These are phyloP conservation scores for Otis tarda DNA, from an alignment of 2,113 vertebrate genomes.

Conservation along the genomic window DNA sequence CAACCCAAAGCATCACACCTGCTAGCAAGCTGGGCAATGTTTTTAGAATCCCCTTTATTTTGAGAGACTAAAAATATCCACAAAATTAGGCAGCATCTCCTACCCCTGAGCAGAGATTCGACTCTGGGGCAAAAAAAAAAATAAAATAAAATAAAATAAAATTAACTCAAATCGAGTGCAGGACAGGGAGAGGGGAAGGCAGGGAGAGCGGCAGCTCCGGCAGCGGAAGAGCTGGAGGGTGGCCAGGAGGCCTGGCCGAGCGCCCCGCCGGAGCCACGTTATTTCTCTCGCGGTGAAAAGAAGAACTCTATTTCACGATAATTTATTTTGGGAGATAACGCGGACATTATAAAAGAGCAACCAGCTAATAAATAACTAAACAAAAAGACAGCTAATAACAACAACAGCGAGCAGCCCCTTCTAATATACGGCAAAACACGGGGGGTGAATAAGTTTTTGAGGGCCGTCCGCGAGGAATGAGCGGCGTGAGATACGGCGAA, in stretches of 20 bases:
- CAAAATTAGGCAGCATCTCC: slow-evolving; percentile 56
- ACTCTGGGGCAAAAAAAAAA: not conserved
- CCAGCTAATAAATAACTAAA: slow-evolving; percentile 69
- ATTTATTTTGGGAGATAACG: slow-evolving; percentile 75
- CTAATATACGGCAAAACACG: slow-evolving; percentile 34
- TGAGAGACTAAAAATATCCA: slow-evolving; percentile 49
- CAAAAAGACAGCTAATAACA: slow-evolving; percentile 48
- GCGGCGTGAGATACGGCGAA: not conserved
- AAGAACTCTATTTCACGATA: slow-evolving; percentile 74
- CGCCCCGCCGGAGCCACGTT: slow-evolving; percentile 68
- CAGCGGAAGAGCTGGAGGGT: slow-evolving; percentile 68
- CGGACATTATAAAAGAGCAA: slow-evolving; percentile 66
- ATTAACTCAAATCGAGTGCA: not conserved
- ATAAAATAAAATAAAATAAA: too few species aligned
- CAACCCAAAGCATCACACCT: not conserved
- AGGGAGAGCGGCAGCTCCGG: slow-evolving; percentile 60
- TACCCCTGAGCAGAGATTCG: slow-evolving; percentile 44
- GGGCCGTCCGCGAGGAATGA: rapidly evolving
- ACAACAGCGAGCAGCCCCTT: slow-evolving; percentile 48
- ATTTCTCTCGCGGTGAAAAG: slow-evolving; percentile 74
- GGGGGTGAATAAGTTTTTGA: slow-evolving; percentile 44
- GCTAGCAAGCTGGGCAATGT: slow-evolving; percentile 39
- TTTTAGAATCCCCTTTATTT: slow-evolving; percentile 57
- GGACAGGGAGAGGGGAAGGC: slow-evolving; percentile 44
- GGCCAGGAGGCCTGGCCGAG: slow-evolving; percentile 77